phyloP scores from a whole-genome alignment of 1,140 invertebrate genomes.

The Centruroides sculpturatus region DNA sequence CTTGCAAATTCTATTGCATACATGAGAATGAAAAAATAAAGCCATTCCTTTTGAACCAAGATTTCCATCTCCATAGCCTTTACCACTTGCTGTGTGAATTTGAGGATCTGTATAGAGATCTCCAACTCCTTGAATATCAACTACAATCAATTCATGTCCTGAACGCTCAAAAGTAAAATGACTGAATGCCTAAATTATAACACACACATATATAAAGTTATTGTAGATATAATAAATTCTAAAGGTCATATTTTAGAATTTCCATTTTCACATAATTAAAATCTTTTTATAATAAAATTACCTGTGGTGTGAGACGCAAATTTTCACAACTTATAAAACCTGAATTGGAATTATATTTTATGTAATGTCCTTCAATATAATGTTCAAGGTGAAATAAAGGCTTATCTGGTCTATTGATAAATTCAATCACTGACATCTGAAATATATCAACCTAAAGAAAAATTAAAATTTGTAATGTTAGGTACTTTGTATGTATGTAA shows the following conservation, averaged over 20 bases:
- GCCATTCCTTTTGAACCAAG: slow-evolving; percentile 44
- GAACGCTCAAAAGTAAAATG: slow-evolving; percentile 47
- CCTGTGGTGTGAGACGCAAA: slow-evolving; percentile 39
- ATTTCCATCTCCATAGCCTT: slow-evolving; percentile 42
- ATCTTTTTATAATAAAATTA: slow-evolving; percentile 8
- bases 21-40: slow-evolving; percentile 43
- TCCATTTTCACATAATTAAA: too few species aligned
- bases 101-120: slow-evolving; percentile 47
- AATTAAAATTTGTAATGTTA: slow-evolving; percentile 1
- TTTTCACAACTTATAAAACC: slow-evolving; percentile 41
- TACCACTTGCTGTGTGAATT: slow-evolving; percentile 39
- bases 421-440: slow-evolving; percentile 43
- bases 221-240: too few species aligned
- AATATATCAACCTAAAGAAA: slow-evolving; percentile 41
- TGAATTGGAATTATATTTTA: slow-evolving; percentile 47
- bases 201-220: background rate
- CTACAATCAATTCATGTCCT: slow-evolving; percentile 43
- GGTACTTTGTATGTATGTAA: too few species aligned
- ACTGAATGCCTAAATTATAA: slow-evolving; percentile 35
- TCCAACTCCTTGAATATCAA: slow-evolving; percentile 48
- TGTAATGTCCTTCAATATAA: slow-evolving; percentile 44
- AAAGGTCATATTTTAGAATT: too few species aligned
- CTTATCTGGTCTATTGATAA: slow-evolving; percentile 32
- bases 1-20: slow-evolving; percentile 41
- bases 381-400: slow-evolving; percentile 44